Evolutionary conservation across 2,888 invertebrate species (phyloP).

Genomic region (Sinodicranocentrus sp.): DNA sequence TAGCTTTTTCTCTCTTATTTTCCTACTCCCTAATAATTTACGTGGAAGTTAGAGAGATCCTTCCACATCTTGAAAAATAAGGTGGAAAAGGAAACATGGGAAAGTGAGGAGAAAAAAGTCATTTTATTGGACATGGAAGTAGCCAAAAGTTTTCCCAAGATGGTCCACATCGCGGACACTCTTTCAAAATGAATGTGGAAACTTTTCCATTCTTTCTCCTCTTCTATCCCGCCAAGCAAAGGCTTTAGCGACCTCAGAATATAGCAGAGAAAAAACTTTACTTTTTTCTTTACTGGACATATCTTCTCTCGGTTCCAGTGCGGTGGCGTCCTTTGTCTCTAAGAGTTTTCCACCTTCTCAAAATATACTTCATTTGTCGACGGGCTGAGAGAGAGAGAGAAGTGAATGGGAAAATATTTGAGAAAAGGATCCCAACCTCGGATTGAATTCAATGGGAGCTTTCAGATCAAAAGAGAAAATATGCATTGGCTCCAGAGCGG

Average conservation of each 20-base stretch:
- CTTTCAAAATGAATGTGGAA: constrained; percentile 49
- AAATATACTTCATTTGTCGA: too few species aligned
- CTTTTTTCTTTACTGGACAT: too few species aligned
- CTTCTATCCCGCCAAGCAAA: too few species aligned
- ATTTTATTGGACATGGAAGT: constrained; percentile 20
- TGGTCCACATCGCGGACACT: constrained; percentile 49
- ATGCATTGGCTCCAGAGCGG: too few species aligned
- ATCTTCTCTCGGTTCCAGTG: too few species aligned
- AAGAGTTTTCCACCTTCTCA: too few species aligned
- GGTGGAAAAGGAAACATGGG: background rate
- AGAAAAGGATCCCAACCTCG: background rate
- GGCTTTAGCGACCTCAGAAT: too few species aligned
- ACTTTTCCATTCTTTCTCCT: constrained; percentile 32
- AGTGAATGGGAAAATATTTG: background rate
- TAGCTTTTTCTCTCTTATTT: too few species aligned
- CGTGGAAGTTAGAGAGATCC: background rate
- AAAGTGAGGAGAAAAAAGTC: background rate
- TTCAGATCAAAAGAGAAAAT: background rate
- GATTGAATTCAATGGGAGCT: background rate
- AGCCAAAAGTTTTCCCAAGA: constrained; percentile 45
- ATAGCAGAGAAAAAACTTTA: too few species aligned
- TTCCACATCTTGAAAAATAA: constrained; percentile 4
- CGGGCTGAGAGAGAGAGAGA: too few species aligned
- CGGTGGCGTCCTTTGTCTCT: too few species aligned
- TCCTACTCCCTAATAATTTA: too few species aligned